phyloP scores from a whole-genome alignment of 64 coral and sea anemone genomes.

The Porites lutea region DNA sequence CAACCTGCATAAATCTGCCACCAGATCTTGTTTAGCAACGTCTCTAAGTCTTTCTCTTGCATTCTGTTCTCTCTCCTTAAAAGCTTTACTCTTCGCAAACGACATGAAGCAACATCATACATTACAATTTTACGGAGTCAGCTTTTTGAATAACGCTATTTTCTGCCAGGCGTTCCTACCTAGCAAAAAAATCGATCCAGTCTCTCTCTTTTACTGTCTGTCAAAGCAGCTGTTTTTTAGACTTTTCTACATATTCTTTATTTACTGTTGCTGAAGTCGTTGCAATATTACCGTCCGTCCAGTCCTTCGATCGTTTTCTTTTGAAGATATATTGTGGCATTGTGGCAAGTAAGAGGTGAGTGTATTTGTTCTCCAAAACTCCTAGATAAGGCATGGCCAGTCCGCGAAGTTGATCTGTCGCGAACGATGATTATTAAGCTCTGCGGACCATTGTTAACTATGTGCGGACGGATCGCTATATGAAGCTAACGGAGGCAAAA shows the following conservation, averaged over 20 bases:
- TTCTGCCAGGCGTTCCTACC: constrained; percentile 11
- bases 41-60: constrained; percentile 45
- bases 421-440: too few species aligned
- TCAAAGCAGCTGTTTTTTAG: neutral
- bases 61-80: constrained; percentile 58
- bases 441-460: too few species aligned
- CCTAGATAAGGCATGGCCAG: too few species aligned
- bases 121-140: neutral
- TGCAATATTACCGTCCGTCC: too few species aligned
- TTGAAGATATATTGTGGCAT: too few species aligned
- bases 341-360: too few species aligned
- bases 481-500: too few species aligned
- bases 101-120: neutral
- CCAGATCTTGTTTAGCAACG: constrained; percentile 44
- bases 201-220: neutral
- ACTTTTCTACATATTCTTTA: neutral
- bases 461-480: too few species aligned
- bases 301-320: too few species aligned
- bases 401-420: too few species aligned
- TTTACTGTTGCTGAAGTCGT: too few species aligned
- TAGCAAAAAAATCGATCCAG: neutral
- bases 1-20: constrained; percentile 59
- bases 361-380: too few species aligned
- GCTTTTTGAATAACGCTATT: neutral
- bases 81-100: constrained; percentile 60